A percentile compares a stretch with the other conserved stretches of the same genome.
Evolutionary conservation across 2,888 invertebrate species (phyloP).

Genomic region (Psylliodes chrysocephalus): DNA sequence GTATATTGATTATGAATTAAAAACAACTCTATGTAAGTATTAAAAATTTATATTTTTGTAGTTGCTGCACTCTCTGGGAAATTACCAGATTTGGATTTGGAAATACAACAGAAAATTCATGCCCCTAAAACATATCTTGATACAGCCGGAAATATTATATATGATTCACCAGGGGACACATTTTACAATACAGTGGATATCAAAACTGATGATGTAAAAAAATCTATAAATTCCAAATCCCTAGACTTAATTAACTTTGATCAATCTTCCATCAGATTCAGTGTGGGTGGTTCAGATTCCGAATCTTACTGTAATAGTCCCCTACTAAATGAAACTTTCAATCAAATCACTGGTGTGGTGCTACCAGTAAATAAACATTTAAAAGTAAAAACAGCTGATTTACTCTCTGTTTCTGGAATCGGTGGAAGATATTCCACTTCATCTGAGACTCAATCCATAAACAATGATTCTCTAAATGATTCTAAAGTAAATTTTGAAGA

Average conservation of each 20-base stretch:
- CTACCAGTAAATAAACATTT: neutral
- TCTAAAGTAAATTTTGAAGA: neutral
- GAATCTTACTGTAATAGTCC: too few relatives aligned
- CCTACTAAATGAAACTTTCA: neutral
- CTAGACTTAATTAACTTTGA: neutral
- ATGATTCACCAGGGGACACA: neutral
- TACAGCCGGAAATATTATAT: neutral
- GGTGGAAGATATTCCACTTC: neutral
- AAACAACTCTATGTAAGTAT: too few relatives aligned
- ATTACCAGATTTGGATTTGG: neutral
- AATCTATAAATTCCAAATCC: neutral
- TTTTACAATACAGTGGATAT: neutral
- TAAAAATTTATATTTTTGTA: neutral
- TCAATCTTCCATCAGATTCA: neutral
- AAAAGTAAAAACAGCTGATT: neutral
- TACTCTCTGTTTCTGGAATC: conserved; percentile 5
- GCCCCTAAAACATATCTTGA: neutral
- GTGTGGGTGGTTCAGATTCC: neutral
- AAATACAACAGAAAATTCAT: neutral
- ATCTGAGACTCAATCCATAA: neutral
- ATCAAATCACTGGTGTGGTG: neutral
- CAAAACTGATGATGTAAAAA: neutral
- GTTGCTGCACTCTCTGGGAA: neutral
- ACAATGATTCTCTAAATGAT: neutral
- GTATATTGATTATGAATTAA: too few relatives aligned